Evolutionary conservation across 2,113 vertebrate genomes (phyloP).

Genomic region (Pelvicachromis taeniatus): DNA sequence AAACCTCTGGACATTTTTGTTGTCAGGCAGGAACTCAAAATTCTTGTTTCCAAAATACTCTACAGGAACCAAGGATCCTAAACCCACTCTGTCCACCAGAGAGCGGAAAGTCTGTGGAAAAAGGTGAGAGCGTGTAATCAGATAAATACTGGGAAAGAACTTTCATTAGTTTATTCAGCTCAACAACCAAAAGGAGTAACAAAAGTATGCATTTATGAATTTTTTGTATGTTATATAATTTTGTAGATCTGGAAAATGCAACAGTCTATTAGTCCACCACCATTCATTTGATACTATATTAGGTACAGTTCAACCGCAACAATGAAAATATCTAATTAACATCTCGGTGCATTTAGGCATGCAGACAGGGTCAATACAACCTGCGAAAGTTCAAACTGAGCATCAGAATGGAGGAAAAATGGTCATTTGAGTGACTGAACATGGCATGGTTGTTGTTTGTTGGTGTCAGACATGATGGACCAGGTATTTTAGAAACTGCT

Average conservation of each 20-base stretch:
- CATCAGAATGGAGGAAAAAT: neutral
- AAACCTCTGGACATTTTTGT: conserved; percentile 84
- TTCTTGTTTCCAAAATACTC: conserved; percentile 89
- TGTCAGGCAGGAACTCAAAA: conserved; percentile 86
- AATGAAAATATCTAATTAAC: neutral
- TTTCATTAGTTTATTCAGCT: neutral
- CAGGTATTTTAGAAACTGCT: neutral
- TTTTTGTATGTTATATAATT: neutral
- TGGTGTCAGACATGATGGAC: neutral
- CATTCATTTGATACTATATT: neutral
- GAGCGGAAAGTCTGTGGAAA: conserved; percentile 66
- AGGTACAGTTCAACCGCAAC: no score
- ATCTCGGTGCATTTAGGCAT: neutral
- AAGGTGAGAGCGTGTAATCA: neutral
- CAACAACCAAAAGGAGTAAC: neutral
- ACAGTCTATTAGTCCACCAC: neutral
- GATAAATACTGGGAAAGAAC: neutral
- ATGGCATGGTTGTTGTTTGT: neutral
- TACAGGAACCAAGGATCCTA: conserved; percentile 88
- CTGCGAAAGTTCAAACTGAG: neutral
- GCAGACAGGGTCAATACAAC: neutral
- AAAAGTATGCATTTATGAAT: neutral
- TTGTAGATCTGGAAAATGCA: neutral
- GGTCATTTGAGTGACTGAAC: neutral
- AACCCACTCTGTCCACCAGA: conserved; percentile 90